phyloP scores from a whole-genome alignment of 2,113 vertebrate genomes.

The Myodes glareolus region DNA sequence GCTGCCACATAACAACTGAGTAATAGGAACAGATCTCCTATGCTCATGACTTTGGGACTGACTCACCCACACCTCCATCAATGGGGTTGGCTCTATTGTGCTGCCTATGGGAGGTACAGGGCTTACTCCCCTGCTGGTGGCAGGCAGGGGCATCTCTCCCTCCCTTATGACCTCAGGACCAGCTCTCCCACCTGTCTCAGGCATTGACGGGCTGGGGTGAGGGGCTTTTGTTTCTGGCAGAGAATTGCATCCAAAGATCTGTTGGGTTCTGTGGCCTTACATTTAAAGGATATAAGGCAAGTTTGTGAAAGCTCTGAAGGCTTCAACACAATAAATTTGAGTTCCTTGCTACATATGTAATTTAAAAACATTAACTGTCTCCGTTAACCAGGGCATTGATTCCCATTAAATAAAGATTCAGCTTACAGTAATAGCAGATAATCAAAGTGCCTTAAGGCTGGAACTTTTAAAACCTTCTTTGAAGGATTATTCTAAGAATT shows the following conservation, averaged over 20 bases:
- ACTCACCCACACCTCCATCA: neutral
- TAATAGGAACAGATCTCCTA: neutral
- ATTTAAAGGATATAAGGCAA: neutral
- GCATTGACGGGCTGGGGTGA: too few relatives aligned
- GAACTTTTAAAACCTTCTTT: neutral
- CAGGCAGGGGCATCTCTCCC: neutral
- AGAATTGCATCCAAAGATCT: slow-evolving; percentile 3
- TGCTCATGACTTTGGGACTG: neutral
- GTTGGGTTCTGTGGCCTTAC: neutral
- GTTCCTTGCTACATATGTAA: neutral
- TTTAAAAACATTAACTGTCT: neutral
- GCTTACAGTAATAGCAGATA: neutral
- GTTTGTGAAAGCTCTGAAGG: slow-evolving; percentile 3
- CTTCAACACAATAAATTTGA: neutral
- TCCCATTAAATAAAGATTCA: neutral
- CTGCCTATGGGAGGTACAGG: neutral
- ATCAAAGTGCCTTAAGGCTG: neutral
- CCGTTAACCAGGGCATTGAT: neutral
- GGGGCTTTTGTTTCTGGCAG: neutral
- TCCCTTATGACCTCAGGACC: neutral
- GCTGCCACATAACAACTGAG: neutral
- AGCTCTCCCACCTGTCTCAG: neutral
- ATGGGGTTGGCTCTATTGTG: neutral
- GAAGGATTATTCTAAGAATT: neutral
- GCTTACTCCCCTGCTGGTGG: neutral